Evolutionary conservation across 2,888 invertebrate species (phyloP).

Genomic region (Troides helena): DNA sequence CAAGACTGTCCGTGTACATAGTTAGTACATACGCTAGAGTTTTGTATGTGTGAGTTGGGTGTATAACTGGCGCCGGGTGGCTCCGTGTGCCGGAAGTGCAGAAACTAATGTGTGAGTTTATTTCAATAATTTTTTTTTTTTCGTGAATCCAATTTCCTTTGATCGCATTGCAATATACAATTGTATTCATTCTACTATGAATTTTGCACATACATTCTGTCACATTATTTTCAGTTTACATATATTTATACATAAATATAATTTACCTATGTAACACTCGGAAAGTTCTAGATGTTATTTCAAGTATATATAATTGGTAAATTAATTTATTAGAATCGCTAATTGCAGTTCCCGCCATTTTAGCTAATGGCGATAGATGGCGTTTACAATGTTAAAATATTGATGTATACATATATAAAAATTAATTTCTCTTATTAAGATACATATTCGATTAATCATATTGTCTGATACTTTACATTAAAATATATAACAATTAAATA

Average conservation of each 20-base stretch:
- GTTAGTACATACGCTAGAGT: slow-evolving; percentile 34
- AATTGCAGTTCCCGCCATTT: background rate
- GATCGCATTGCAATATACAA: background rate
- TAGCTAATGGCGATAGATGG: background rate
- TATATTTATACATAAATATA: background rate
- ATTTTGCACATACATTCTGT: slow-evolving; percentile 1
- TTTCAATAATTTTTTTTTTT: background rate
- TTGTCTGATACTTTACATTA: too few relatives aligned
- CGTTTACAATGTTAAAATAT: background rate
- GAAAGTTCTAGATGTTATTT: background rate
- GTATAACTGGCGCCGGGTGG: background rate
- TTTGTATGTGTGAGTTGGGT: slow-evolving; percentile 32
- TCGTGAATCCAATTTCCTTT: background rate
- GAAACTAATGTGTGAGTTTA: background rate
- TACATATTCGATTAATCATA: too few relatives aligned
- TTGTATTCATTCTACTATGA: background rate
- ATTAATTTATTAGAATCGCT: background rate
- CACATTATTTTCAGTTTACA: background rate
- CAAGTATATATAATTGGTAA: background rate
- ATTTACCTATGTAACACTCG: background rate
- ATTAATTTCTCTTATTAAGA: background rate
- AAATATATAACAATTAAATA: too few relatives aligned
- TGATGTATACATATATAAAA: background rate
- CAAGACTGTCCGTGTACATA: slow-evolving; percentile 31
- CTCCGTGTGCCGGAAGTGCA: slow-evolving; percentile 1